Base-by-base conservation (phyloP, 2,888 invertebrate species). In the Laspeyria flexula region DNA sequence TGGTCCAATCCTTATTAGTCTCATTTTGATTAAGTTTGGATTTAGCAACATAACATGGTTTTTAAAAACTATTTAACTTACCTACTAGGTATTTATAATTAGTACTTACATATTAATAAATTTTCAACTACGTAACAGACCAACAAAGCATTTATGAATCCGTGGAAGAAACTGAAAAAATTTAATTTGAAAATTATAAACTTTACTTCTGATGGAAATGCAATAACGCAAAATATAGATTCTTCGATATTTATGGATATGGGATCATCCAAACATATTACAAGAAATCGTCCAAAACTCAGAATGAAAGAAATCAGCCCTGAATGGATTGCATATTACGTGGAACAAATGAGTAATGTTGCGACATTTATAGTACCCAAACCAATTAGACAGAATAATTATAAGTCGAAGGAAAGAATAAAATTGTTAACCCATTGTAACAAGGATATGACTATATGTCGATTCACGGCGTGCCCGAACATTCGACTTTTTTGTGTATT, bases 371-470 rank as follows among this genome's bases (percentile, higher is more conserved):
- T 25, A 1, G 7, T 1, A 25, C 6, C 7, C 25, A 25, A 6
- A 7, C 6, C 25, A 3, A 25, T 25, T 7, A 4, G 7, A 7
- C 25, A 7, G 5, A 25, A 25, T 25, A 25, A 3, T 18, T 34
- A 34, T 16, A 34, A n/a, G 1, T 0, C 6, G 9, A 9, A 1
- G 2, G 13, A 42, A 7, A 41, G n/a, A 25, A 38, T 72, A 4
- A 88, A 85, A 71, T 60, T 87, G 51, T 64, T 85, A 1, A 84
- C 77, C 0, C 50, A 69, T 11, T 90, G 91, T 54, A 60, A 70
- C 45, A 67, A 78, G 48, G 18, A 55, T 1, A 48, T 57, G 29
- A 50, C 65, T 2, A 1, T 68, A 2, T 90, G 90, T 64, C 76
- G 74, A 58, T 88, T 88, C 64, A 55, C 90, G 58, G 44, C 75